These are phyloP conservation scores for Pocillopora verrucosa DNA, from an alignment of 64 coral and sea anemone genomes.

Conservation along the genomic window DNA sequence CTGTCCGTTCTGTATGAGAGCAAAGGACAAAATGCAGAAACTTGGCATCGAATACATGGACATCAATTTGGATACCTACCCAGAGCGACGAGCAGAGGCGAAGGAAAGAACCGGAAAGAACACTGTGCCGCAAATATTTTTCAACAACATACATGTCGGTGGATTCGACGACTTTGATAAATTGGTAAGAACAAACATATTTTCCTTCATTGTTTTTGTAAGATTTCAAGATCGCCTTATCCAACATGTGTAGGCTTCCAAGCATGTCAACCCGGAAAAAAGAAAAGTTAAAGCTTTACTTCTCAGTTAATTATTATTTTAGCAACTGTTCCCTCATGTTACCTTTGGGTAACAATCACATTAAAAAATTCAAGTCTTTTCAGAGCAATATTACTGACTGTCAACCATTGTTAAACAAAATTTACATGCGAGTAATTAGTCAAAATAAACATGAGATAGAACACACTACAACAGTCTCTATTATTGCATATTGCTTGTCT, in stretches of 20 bases:
- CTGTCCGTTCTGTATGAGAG: constrained; percentile 87
- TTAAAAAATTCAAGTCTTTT: too few species aligned
- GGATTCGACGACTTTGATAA: constrained; percentile 91
- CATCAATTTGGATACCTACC: constrained; percentile 86
- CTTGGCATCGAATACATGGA: constrained; percentile 72
- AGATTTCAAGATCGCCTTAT: not conserved
- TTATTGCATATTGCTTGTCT: too few species aligned
- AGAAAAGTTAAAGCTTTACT: not conserved
- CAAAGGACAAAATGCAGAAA: constrained; percentile 80
- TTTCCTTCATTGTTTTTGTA: not conserved
- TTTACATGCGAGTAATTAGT: not conserved
- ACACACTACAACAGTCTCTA: not conserved
- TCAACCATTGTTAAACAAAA: not conserved
- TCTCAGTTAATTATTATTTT: not conserved
- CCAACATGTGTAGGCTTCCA: not conserved
- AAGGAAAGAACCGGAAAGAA: constrained; percentile 68
- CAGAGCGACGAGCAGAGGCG: constrained; percentile 64
- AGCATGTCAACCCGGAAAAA: not conserved
- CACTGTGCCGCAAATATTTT: constrained; percentile 97
- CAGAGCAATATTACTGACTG: not conserved
- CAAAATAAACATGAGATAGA: not conserved
- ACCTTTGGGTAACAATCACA: not conserved
- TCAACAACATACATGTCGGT: constrained; percentile 90
- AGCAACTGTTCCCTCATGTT: not conserved
- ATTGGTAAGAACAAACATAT: constrained; percentile 59